These are phyloP conservation scores for Botia kubotai DNA, from an alignment of 2,797 vertebrate genomes.

Conservation along the genomic window DNA sequence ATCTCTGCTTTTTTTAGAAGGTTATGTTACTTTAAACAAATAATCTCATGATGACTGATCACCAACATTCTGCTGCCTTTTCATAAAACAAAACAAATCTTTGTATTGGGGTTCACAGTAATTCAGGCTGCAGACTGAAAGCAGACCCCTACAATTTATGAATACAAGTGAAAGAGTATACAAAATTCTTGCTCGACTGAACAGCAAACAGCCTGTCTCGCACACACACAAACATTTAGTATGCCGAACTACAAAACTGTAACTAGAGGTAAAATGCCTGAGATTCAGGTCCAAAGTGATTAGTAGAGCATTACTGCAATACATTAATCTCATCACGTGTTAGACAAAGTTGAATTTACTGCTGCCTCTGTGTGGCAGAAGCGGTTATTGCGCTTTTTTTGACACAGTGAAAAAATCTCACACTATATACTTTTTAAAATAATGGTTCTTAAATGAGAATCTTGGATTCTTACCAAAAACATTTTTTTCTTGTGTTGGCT, in stretches of 20 bases:
- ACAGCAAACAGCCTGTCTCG: not conserved
- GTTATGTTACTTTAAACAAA: conserved; percentile 37
- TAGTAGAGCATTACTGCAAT: not conserved
- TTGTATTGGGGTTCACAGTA: not conserved
- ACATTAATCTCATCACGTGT: not conserved
- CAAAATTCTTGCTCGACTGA: no score
- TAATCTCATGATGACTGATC: conserved; percentile 37
- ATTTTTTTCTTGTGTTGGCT: no score
- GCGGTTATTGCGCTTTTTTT: not conserved
- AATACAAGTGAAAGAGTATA: not conserved
- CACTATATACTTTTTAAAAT: no score
- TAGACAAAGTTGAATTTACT: conserved; percentile 2
- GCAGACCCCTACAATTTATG: not conserved
- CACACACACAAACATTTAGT: not conserved
- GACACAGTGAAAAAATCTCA: not conserved
- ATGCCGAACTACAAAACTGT: not conserved
- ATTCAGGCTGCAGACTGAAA: not conserved
- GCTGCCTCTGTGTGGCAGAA: conserved; percentile 29
- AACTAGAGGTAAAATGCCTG: not conserved
- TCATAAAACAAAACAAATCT: not conserved
- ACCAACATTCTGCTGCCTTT: conserved; percentile 25
- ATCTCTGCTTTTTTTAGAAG: conserved; percentile 11
- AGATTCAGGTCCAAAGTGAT: not conserved
- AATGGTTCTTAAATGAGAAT: no score
- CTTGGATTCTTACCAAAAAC: no score